phyloP scores from a whole-genome alignment of 2,113 vertebrate genomes.

The Python bivittatus region DNA sequence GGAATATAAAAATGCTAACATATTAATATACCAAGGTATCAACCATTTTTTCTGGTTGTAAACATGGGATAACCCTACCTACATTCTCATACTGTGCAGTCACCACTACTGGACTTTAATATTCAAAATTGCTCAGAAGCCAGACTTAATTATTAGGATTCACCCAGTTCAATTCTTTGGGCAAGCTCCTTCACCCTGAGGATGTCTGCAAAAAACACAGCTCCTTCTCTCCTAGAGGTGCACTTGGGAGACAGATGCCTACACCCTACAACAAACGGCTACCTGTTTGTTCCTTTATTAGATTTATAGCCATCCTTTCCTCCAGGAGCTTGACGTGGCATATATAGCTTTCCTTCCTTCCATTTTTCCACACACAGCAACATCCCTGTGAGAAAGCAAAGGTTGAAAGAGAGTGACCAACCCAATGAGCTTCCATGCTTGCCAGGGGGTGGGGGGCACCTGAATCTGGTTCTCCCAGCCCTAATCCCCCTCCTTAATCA shows the following conservation, averaged over 20 bases:
- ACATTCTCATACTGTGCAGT: neutral
- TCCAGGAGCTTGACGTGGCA: neutral
- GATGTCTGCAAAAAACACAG: neutral
- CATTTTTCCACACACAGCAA: neutral
- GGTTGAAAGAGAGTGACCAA: neutral
- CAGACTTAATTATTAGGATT: neutral
- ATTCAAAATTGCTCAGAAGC: neutral
- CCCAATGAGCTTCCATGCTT: neutral
- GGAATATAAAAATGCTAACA: neutral
- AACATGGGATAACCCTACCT: neutral
- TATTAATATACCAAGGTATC: neutral
- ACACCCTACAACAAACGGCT: neutral
- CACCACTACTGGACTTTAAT: neutral
- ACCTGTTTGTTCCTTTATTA: neutral
- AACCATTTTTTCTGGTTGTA: neutral
- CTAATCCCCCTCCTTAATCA: neutral
- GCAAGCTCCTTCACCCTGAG: neutral
- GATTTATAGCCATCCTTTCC: neutral
- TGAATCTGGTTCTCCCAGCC: neutral
- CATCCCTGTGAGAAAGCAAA: neutral
- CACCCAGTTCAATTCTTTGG: neutral
- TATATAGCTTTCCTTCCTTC: neutral
- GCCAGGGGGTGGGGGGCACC: too few relatives aligned
- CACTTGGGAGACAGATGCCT: neutral
- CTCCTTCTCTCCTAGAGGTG: neutral